Percentiles rank a stretch among this genome's conserved stretches.
These are phyloP conservation scores for Lithosia quadra DNA, from an alignment of 2,888 invertebrate genomes.

Conservation along the genomic window DNA sequence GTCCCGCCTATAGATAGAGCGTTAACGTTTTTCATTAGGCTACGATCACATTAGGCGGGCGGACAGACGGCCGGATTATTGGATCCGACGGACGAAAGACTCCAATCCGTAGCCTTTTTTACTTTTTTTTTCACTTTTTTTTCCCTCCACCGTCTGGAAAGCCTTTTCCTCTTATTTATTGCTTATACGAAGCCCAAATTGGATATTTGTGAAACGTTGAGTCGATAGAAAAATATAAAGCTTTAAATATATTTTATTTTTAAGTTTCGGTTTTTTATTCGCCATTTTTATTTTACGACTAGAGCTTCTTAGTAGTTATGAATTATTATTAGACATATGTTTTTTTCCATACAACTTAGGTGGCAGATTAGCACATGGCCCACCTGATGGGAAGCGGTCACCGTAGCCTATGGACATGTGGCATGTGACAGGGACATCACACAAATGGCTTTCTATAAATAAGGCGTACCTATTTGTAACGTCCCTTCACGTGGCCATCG, in stretches of 20 bases:
- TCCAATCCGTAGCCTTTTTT: conserved; percentile 84
- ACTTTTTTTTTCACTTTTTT: conserved; percentile 64
- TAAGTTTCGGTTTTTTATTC: conserved; percentile 51
- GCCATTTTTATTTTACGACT: conserved; percentile 26
- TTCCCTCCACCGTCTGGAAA: conserved; percentile 81
- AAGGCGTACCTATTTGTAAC: not conserved
- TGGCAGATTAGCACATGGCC: too few relatives aligned
- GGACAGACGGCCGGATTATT: conserved; percentile 86
- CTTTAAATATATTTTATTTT: conserved; percentile 53
- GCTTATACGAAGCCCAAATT: conserved; percentile 86
- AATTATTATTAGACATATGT: too few relatives aligned
- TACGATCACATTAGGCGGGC: conserved; percentile 85
- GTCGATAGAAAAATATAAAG: conserved; percentile 74
- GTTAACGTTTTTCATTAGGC: conserved; percentile 84
- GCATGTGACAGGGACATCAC: too few relatives aligned
- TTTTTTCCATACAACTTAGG: too few relatives aligned
- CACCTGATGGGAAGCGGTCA: too few relatives aligned
- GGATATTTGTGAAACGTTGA: conserved; percentile 85
- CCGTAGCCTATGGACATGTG: too few relatives aligned
- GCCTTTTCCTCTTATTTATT: conserved; percentile 87
- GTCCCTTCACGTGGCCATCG: conserved; percentile 19
- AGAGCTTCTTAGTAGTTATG: too few relatives aligned
- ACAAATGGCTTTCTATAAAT: too few relatives aligned
- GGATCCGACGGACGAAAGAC: conserved; percentile 86
- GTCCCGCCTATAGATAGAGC: conserved; percentile 59